A percentile compares a stretch with the other conserved stretches of the same genome.
Conservation (phyloP, 2,113 vertebrate species). For the Bungarus multicinctus region DNA sequence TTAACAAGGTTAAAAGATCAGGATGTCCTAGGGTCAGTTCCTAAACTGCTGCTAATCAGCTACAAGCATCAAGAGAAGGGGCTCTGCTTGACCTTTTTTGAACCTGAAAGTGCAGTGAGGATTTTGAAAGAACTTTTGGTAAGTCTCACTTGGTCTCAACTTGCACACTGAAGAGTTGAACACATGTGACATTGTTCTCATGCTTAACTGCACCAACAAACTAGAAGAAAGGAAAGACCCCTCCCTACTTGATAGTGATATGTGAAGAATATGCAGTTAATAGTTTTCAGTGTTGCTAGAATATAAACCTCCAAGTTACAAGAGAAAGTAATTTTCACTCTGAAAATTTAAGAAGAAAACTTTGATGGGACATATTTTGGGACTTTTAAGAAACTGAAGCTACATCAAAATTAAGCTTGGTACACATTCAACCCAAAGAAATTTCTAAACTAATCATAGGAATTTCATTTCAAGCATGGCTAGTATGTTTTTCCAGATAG, state of each 20-base stretch:
- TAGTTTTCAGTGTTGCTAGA: not conserved
- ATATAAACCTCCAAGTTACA: not conserved
- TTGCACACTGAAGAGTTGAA: not conserved
- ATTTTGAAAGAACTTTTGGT: not conserved
- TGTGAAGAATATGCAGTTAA: not conserved
- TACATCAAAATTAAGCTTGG: not conserved
- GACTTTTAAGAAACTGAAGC: not conserved
- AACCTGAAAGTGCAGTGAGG: not conserved
- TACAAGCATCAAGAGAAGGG: not conserved
- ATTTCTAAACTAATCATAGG: not conserved
- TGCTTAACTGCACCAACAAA: not conserved
- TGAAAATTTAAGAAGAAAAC: not conserved
- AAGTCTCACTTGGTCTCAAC: not conserved
- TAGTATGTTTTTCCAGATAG: not conserved
- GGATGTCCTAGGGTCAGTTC: not conserved
- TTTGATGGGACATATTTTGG: not conserved
- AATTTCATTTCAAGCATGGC: not conserved
- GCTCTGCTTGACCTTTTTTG: conserved; percentile 3
- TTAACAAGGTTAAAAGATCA: conserved; percentile 10
- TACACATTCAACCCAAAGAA: not conserved
- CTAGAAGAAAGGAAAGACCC: not conserved
- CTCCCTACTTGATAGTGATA: too few species aligned
- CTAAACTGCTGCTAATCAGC: not conserved
- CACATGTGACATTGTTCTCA: not conserved
- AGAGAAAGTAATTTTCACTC: not conserved